These are phyloP conservation scores for Drosophila athabasca DNA, from an alignment of 1,140 invertebrate genomes.

Conservation along the genomic window DNA sequence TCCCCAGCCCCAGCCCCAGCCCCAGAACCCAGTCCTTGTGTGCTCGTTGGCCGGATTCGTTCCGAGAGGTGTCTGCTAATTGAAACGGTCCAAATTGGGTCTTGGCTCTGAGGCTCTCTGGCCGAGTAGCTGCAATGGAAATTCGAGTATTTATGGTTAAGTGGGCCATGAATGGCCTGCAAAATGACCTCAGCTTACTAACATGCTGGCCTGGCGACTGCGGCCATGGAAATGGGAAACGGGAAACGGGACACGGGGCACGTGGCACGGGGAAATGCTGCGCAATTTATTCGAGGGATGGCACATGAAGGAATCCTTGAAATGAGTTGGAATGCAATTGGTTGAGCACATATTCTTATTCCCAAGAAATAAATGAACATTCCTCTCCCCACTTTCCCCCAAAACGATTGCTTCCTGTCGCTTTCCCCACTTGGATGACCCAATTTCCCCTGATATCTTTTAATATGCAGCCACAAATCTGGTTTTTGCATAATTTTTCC, in stretches of 20 bases:
- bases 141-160: slow-evolving; percentile 57
- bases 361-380: no score
- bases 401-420: slow-evolving; percentile 7
- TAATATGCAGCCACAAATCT: slow-evolving; percentile 8
- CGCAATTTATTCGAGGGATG: background rate
- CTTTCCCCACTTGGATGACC: slow-evolving; percentile 29
- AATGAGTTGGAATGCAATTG: background rate
- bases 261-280: background rate
- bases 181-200: slow-evolving; percentile 42
- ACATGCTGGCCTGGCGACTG: slow-evolving; percentile 18
- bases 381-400: no score
- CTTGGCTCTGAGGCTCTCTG: slow-evolving; percentile 14
- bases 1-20: background rate
- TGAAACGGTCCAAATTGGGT: slow-evolving; percentile 53
- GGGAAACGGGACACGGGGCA: background rate
- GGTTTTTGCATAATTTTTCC: slow-evolving; percentile 70
- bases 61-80: slow-evolving; percentile 64
- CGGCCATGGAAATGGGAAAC: slow-evolving; percentile 21
- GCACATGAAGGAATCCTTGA: background rate
- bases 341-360: background rate
- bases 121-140: slow-evolving; percentile 40
- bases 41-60: slow-evolving; percentile 19
- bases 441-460: slow-evolving; percentile 23
- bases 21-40: background rate
- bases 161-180: slow-evolving; percentile 43